Percentiles rank a stretch among this genome's conserved stretches.
Evolutionary conservation across 92 coral and sea anemone genomes (phyloP).

Genomic region (Porites cylindrica): DNA sequence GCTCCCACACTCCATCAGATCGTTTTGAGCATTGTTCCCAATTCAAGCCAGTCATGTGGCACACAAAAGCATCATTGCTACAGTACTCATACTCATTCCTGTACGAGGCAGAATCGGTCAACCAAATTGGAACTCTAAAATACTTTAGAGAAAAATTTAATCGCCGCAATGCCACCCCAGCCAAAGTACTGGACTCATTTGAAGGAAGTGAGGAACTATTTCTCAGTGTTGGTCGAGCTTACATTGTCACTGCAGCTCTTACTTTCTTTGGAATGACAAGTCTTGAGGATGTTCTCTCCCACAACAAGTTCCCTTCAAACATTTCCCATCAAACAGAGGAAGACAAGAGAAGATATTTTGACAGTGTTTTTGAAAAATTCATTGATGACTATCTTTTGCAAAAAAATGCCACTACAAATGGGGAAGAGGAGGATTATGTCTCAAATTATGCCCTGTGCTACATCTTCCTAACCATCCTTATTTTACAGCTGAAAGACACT

Average conservation of each 20-base stretch:
- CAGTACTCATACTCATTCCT: constrained; percentile 75
- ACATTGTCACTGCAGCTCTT: constrained; percentile 71
- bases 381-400: constrained; percentile 36
- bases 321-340: constrained; percentile 15
- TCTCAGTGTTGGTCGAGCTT: constrained; percentile 68
- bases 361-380: constrained; percentile 33
- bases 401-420: constrained; percentile 16
- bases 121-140: constrained; percentile 72
- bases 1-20: constrained; percentile 78
- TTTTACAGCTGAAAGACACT: neutral
- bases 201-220: neutral
- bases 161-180: constrained; percentile 60
- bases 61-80: constrained; percentile 69
- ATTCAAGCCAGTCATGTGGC: constrained; percentile 81
- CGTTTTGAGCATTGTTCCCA: constrained; percentile 66
- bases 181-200: constrained; percentile 77
- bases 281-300: constrained; percentile 48
- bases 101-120: constrained; percentile 75
- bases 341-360: constrained; percentile 37
- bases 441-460: constrained; percentile 73
- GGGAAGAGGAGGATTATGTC: constrained; percentile 60
- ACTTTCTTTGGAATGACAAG: constrained; percentile 70
- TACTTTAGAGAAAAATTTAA: constrained; percentile 71
- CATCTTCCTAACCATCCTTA: constrained; percentile 73
- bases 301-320: constrained; percentile 27